phyloP scores from a whole-genome alignment of 64 coral and sea anemone species.

The Catalaphyllia jardinei region DNA sequence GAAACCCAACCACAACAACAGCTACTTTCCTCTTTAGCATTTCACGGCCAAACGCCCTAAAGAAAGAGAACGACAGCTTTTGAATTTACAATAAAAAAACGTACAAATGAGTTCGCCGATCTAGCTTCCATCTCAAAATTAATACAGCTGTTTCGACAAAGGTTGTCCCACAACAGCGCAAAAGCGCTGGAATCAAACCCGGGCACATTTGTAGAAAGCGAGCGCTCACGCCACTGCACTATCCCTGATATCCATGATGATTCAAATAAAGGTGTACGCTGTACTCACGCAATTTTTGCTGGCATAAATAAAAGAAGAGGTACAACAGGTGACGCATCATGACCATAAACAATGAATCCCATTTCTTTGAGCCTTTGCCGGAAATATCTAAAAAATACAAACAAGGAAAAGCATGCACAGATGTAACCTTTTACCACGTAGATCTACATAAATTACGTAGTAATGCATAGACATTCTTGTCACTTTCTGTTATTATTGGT shows the following conservation, averaged over 20 bases:
- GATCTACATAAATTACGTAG: background rate
- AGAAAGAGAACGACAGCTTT: slow-evolving; percentile 1
- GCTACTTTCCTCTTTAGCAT: slow-evolving; percentile 90
- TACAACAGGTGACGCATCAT: slow-evolving; percentile 89
- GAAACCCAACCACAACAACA: slow-evolving; percentile 95
- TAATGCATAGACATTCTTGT: background rate
- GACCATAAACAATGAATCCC: slow-evolving; percentile 96
- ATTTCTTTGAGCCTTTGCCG: slow-evolving; percentile 82
- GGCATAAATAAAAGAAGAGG: slow-evolving; percentile 89
- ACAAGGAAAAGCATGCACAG: background rate
- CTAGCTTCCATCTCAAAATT: too few species aligned
- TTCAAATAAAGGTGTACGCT: background rate
- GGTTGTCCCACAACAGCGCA: too few species aligned
- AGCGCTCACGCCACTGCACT: too few species aligned
- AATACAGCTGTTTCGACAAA: too few species aligned
- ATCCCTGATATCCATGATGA: too few species aligned
- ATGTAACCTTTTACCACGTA: background rate
- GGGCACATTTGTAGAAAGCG: too few species aligned
- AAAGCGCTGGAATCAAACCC: too few species aligned
- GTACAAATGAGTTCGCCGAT: too few species aligned
- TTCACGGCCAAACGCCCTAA: slow-evolving; percentile 95
- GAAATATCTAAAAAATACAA: slow-evolving; percentile 79
- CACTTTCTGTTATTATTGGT: too few species aligned
- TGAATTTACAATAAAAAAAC: background rate
- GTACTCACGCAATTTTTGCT: slow-evolving; percentile 91